Percentiles rank a stretch among this genome's conserved stretches.
Evolutionary conservation across 2,888 invertebrate genomes (phyloP).

Genomic region (Oscheius sp.): DNA sequence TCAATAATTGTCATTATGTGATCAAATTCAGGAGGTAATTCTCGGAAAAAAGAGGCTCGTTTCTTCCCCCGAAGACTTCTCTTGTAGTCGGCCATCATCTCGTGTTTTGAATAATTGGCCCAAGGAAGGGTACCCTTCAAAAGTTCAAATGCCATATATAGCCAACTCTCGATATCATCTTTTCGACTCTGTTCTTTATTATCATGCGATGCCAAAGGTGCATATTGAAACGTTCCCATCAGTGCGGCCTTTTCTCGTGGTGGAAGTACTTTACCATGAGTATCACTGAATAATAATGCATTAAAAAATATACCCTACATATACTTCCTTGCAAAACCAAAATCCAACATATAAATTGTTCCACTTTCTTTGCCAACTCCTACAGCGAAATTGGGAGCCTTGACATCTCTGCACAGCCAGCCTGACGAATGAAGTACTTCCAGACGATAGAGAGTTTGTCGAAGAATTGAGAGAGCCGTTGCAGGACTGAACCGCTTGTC

Average conservation of each 20-base stretch:
- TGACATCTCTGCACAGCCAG: slow-evolving; percentile 61
- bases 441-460: slow-evolving; percentile 55
- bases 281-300: slow-evolving; percentile 48
- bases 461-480: slow-evolving; percentile 55
- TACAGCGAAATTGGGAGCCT: slow-evolving; percentile 65
- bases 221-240: slow-evolving; percentile 63
- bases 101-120: slow-evolving; percentile 29
- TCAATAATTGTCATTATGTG: slow-evolving; percentile 55
- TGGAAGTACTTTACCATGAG: slow-evolving; percentile 53
- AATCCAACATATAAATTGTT: slow-evolving; percentile 64
- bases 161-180: slow-evolving; percentile 65
- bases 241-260: slow-evolving; percentile 58
- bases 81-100: slow-evolving; percentile 40
- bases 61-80: slow-evolving; percentile 33
- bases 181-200: slow-evolving; percentile 60
- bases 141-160: slow-evolving; percentile 63
- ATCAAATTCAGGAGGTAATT: slow-evolving; percentile 54
- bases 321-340: slow-evolving; percentile 63
- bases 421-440: slow-evolving; percentile 60
- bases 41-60: slow-evolving; percentile 45
- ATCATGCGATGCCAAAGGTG: slow-evolving; percentile 54
- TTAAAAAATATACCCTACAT: slow-evolving; percentile 29
- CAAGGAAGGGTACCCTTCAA: slow-evolving; percentile 57
- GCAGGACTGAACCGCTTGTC: slow-evolving; percentile 54
- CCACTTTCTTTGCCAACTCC: slow-evolving; percentile 47